Percentiles rank a stretch among this genome's conserved stretches.
phyloP scores from a whole-genome alignment of 2,113 vertebrate species.

The Galbula dea region DNA sequence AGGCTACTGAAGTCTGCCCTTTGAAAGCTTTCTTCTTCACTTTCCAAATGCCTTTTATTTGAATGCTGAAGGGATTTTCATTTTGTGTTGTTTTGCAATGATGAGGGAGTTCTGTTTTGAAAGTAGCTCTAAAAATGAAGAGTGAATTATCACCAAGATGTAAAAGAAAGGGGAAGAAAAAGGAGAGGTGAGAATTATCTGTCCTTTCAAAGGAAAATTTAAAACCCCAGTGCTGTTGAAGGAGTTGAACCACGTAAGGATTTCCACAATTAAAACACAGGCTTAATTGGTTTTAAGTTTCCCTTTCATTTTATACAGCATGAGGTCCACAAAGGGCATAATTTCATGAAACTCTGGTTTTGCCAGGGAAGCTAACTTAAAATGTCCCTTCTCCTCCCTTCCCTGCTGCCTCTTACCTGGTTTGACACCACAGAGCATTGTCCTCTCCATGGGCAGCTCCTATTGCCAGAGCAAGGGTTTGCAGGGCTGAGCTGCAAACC shows the following conservation, averaged over 20 bases:
- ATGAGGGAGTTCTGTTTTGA: conserved; percentile 21
- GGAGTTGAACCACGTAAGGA: neutral
- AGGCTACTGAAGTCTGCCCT: neutral
- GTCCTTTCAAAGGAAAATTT: conserved; percentile 30
- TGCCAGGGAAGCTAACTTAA: neutral
- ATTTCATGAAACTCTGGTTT: neutral
- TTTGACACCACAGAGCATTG: neutral
- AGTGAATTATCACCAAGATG: neutral
- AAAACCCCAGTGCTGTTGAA: neutral
- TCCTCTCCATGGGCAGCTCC: neutral
- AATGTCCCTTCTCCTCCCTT: neutral
- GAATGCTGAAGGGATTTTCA: conserved; percentile 2
- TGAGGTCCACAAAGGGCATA: neutral
- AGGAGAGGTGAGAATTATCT: neutral
- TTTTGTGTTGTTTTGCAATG: neutral
- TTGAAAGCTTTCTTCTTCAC: conserved; percentile 25
- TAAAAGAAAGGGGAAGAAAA: neutral
- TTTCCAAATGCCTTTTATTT: conserved; percentile 13
- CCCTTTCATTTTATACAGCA: neutral
- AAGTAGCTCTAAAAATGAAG: conserved; percentile 9
- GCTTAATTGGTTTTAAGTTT: conserved; percentile 20
- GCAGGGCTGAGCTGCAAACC: neutral
- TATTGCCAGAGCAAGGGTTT: neutral
- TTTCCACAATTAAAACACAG: neutral
- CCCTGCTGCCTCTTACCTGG: neutral